phyloP scores from a whole-genome alignment of 1,140 invertebrate genomes.

The Musca vetustissima region DNA sequence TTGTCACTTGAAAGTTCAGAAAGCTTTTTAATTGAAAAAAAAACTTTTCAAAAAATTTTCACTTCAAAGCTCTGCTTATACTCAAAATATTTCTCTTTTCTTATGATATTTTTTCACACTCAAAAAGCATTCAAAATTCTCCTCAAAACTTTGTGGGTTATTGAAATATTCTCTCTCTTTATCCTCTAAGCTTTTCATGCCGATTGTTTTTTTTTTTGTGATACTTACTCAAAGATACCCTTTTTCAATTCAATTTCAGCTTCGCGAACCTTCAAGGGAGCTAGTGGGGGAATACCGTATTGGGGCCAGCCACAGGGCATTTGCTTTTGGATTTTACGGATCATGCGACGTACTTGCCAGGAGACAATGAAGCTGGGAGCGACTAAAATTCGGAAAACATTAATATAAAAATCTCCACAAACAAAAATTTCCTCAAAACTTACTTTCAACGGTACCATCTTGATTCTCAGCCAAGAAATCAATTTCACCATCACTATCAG shows the following conservation, averaged over 20 bases:
- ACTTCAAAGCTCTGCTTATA: too few species aligned
- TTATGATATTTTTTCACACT: too few species aligned
- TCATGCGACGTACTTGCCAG: constrained; percentile 49
- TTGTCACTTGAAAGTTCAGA: too few species aligned
- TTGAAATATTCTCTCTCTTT: too few species aligned
- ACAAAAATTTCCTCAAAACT: constrained; percentile 22
- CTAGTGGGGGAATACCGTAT: constrained; percentile 45
- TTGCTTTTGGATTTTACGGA: constrained; percentile 46
- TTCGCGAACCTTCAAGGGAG: constrained; percentile 42
- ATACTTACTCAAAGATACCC: constrained; percentile 42
- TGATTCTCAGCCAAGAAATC: constrained; percentile 36
- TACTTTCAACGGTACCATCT: constrained; percentile 37
- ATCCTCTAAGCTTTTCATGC: too few species aligned
- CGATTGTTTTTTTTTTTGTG: too few species aligned
- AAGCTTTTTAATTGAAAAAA: too few species aligned
- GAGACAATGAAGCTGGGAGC: constrained; percentile 43
- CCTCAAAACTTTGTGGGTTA: too few species aligned
- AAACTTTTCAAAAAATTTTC: too few species aligned
- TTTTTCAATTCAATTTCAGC: constrained; percentile 36
- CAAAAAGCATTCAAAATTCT: too few species aligned
- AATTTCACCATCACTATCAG: constrained; percentile 43
- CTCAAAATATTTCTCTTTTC: too few species aligned
- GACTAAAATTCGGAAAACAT: constrained; percentile 29
- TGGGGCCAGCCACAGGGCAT: constrained; percentile 49
- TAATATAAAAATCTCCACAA: background rate